These are phyloP conservation scores for Rhodeus uyekii DNA, from an alignment of 2,797 vertebrate species.

Conservation along the genomic window DNA sequence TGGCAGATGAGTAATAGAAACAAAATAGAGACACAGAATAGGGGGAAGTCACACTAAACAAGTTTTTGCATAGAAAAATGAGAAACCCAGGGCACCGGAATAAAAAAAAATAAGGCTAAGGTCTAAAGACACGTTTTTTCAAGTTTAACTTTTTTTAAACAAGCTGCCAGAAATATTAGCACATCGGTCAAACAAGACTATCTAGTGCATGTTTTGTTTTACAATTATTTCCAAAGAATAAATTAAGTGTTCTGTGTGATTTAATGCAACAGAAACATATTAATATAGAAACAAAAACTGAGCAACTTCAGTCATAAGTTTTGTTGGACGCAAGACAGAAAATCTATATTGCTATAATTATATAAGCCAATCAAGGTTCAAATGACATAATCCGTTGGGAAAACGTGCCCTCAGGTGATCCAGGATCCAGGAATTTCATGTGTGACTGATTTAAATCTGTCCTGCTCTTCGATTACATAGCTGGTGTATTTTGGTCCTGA, in stretches of 20 bases:
- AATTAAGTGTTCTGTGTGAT: background rate
- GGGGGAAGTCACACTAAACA: too few species aligned
- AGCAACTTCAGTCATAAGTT: background rate
- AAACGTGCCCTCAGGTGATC: background rate
- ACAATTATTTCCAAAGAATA: background rate
- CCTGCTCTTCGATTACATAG: background rate
- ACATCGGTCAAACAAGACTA: background rate
- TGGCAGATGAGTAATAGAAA: too few species aligned
- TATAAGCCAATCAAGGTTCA: background rate
- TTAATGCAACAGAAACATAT: background rate
- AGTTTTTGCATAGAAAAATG: too few species aligned
- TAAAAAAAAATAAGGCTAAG: background rate
- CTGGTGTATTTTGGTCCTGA: constrained; percentile 21
- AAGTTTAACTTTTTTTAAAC: background rate
- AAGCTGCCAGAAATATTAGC: background rate
- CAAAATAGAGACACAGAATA: too few species aligned
- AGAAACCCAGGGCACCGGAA: too few species aligned
- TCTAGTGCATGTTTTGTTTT: background rate
- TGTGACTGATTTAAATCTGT: constrained; percentile 20
- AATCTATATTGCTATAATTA: background rate
- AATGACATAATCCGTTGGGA: background rate
- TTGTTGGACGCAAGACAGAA: background rate
- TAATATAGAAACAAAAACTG: background rate
- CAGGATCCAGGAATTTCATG: background rate
- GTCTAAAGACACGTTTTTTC: background rate